Evolutionary conservation across 2,888 invertebrate genomes (phyloP).

Genomic region (Prenolepis imparis): DNA sequence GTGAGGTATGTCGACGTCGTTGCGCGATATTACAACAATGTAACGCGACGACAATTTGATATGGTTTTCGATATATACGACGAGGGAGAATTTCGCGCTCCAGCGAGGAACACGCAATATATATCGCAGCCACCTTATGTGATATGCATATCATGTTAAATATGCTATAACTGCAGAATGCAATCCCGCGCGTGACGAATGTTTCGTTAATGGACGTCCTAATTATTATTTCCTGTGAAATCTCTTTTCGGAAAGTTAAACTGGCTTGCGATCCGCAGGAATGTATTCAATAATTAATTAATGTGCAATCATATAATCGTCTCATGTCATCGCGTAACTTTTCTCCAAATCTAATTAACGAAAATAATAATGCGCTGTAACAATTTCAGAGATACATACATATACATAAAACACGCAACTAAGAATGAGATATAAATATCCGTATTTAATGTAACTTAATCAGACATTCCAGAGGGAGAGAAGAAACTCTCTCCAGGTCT

Average conservation of each 20-base stretch:
- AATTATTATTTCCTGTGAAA: conserved; percentile 24
- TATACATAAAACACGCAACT: not conserved
- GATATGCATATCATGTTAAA: conserved; percentile 50
- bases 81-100: conserved; percentile 10
- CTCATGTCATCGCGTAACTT: not conserved
- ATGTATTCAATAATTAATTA: conserved; percentile 5
- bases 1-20: not conserved
- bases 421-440: not conserved
- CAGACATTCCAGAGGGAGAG: not conserved
- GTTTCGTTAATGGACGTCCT: not conserved
- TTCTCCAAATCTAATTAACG: not conserved
- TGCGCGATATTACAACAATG: not conserved
- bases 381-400: not conserved
- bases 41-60: not conserved
- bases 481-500: not conserved
- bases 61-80: not conserved
- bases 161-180: conserved; percentile 8
- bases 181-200: conserved; percentile 6
- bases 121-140: not conserved
- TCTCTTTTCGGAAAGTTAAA: not conserved
- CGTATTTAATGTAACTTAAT: not conserved
- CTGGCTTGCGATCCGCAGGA: not conserved
- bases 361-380: not conserved
- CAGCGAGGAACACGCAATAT: not conserved
- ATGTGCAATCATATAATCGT: not conserved